Percentiles rank a stretch among this genome's conserved stretches.
phyloP scores from a whole-genome alignment of 2,113 vertebrate species.

The Desmodus rotundus region DNA sequence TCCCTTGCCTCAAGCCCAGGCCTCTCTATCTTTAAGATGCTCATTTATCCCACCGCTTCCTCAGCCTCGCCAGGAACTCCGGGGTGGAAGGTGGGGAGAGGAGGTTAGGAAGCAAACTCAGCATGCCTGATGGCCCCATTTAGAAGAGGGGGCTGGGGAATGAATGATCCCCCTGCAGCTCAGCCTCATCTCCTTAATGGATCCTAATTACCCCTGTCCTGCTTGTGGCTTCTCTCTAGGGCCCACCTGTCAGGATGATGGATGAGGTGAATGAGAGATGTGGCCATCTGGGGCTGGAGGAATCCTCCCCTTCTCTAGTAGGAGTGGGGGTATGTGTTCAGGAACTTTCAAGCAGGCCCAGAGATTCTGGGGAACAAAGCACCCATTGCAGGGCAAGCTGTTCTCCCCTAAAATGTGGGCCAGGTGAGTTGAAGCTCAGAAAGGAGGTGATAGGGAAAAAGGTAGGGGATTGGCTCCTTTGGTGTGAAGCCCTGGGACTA shows the following conservation, averaged over 20 bases:
- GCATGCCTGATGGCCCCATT: slow-evolving; percentile 25
- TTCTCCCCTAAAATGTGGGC: neutral
- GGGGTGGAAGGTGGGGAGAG: neutral
- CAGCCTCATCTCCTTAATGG: slow-evolving; percentile 71
- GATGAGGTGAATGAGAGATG: slow-evolving; percentile 52
- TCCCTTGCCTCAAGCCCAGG: neutral
- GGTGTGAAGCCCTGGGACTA: neutral
- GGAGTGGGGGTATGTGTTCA: neutral
- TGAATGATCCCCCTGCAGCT: slow-evolving; percentile 7
- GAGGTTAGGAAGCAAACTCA: neutral
- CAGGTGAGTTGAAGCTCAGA: neutral
- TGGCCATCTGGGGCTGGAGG: slow-evolving; percentile 41
- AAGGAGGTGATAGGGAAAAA: neutral
- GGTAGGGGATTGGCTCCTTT: neutral
- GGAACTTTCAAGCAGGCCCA: neutral
- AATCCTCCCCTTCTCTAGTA: neutral
- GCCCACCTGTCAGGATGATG: slow-evolving; percentile 62
- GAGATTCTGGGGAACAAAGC: neutral
- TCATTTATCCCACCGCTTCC: neutral
- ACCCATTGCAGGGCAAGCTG: neutral
- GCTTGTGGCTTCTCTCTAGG: slow-evolving; percentile 58
- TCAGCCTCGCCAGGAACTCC: neutral
- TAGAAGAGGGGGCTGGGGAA: slow-evolving; percentile 16
- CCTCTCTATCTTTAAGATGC: neutral
- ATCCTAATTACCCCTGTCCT: slow-evolving; percentile 68